Evolutionary conservation across 2,113 vertebrate species (phyloP).

Genomic region (Capricornis sumatraensis): DNA sequence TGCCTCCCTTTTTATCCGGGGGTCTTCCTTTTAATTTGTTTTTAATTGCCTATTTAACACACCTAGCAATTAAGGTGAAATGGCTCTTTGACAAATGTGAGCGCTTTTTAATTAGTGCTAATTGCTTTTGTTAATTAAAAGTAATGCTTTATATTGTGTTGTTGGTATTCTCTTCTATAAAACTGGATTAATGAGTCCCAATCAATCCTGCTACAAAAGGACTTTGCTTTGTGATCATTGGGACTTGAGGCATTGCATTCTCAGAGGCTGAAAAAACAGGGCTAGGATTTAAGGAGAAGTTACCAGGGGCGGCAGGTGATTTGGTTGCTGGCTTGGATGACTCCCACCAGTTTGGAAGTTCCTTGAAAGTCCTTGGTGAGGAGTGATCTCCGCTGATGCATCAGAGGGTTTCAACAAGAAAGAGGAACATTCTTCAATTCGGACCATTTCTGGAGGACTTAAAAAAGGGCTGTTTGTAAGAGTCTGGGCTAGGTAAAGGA

Average conservation of each 20-base stretch:
- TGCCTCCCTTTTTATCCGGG: constrained; percentile 65
- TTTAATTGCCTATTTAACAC: constrained; percentile 82
- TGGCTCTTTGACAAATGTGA: constrained; percentile 80
- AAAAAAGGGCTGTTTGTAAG: not conserved
- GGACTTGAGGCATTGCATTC: not conserved
- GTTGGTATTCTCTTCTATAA: constrained; percentile 64
- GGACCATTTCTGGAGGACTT: not conserved
- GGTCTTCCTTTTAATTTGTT: constrained; percentile 76
- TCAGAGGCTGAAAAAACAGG: not conserved
- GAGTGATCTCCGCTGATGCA: not conserved
- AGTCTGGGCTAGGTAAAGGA: not conserved
- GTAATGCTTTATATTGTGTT: constrained; percentile 78
- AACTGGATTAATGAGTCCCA: constrained; percentile 64
- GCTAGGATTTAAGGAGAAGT: not conserved
- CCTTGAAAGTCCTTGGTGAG: not conserved
- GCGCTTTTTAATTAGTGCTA: constrained; percentile 78
- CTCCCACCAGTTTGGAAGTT: no score
- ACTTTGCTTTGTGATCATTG: not conserved
- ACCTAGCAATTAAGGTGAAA: constrained; percentile 81
- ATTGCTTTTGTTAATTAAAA: constrained; percentile 84
- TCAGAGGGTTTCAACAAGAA: not conserved
- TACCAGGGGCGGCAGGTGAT: no score
- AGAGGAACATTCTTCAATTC: not conserved
- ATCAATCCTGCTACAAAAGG: not conserved
- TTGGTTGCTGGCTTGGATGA: accelerated